Conservation (phyloP, 1,140 invertebrate species). For the Drosophila dunni region DNA sequence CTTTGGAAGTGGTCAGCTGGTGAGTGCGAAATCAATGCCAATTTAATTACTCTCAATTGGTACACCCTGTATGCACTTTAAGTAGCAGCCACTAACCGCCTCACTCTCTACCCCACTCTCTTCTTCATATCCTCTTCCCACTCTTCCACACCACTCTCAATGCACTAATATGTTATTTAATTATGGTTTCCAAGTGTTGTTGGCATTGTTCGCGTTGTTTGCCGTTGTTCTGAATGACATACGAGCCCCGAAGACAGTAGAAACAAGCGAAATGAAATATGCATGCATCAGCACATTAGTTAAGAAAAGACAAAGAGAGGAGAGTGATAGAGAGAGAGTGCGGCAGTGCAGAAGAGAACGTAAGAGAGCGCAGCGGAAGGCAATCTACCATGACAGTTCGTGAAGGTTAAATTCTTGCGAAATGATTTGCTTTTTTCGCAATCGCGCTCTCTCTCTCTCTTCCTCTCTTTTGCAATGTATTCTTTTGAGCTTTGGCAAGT, state of each 20-base stretch:
- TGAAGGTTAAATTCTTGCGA: slow-evolving; percentile 79
- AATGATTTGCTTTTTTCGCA: slow-evolving; percentile 57
- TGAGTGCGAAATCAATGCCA: slow-evolving; percentile 26
- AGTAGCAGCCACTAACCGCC: background rate
- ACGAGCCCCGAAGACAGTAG: slow-evolving; percentile 55
- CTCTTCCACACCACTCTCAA: background rate
- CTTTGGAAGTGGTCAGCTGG: slow-evolving; percentile 48
- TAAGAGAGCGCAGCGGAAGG: slow-evolving; percentile 24
- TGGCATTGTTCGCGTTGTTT: slow-evolving; percentile 45
- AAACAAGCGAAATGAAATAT: slow-evolving; percentile 51
- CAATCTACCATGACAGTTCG: slow-evolving; percentile 78
- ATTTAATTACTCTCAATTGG: slow-evolving; percentile 1
- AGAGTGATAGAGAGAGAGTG: background rate
- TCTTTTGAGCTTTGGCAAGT: slow-evolving; percentile 28
- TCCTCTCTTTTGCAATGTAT: background rate
- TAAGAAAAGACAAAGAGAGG: background rate
- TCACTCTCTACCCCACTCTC: background rate
- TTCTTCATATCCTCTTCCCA: background rate
- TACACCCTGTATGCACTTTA: slow-evolving; percentile 25
- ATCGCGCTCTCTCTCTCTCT: slow-evolving; percentile 12
- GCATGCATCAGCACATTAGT: slow-evolving; percentile 56
- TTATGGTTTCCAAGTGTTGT: slow-evolving; percentile 47
- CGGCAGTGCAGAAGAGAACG: background rate
- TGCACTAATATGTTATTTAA: slow-evolving; percentile 50
- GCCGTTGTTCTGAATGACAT: slow-evolving; percentile 54